These are phyloP conservation scores for Tarsius wallacei DNA, from an alignment of 2,797 vertebrate genomes.

Conservation along the genomic window DNA sequence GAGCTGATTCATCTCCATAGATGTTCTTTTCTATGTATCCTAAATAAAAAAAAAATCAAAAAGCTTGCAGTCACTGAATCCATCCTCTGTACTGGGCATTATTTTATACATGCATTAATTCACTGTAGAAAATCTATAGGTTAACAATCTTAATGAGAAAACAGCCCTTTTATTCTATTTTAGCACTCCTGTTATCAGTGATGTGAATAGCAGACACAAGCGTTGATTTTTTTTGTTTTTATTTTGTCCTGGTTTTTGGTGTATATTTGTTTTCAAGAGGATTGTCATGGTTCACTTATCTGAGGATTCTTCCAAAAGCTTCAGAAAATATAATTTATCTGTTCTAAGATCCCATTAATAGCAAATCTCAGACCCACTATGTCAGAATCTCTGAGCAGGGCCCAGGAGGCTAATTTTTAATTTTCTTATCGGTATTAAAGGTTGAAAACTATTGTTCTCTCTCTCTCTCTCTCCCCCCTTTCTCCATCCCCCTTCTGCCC, in stretches of 20 bases:
- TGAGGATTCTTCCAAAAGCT: background rate
- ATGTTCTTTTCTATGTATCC: background rate
- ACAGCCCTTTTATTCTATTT: background rate
- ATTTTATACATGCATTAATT: background rate
- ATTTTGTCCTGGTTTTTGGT: background rate
- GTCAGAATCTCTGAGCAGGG: background rate
- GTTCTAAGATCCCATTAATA: background rate
- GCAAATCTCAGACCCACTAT: background rate
- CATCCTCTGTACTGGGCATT: background rate
- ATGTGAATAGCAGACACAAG: background rate
- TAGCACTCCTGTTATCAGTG: background rate
- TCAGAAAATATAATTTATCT: background rate
- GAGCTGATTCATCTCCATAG: no score
- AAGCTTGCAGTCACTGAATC: background rate
- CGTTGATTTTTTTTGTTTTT: background rate
- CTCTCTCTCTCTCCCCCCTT: no score
- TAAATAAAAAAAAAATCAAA: background rate
- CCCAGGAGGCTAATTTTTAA: constrained; percentile 23
- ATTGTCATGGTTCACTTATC: background rate
- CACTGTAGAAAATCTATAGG: constrained; percentile 1
- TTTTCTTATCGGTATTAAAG: background rate
- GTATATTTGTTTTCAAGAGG: background rate
- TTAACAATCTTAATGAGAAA: background rate
- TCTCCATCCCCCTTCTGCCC: no score
- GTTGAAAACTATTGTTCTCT: background rate